phyloP scores from a whole-genome alignment of 2,888 invertebrate genomes.

The Holacanthella duospinosa region DNA sequence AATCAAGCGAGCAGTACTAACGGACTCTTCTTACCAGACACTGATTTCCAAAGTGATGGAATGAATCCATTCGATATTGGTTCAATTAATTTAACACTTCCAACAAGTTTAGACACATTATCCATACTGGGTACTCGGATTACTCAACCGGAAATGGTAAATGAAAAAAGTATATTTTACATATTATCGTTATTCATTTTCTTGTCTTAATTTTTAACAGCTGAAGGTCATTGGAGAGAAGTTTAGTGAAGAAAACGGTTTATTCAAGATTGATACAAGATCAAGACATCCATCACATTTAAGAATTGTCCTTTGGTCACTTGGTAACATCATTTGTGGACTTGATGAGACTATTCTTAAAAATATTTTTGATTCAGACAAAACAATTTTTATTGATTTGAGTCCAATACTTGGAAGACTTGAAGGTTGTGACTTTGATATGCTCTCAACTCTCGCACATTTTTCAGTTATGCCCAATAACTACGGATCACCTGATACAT shows the following conservation, averaged over 20 bases:
- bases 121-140: slow-evolving; percentile 27
- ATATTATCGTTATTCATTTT: not conserved
- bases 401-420: slow-evolving; percentile 29
- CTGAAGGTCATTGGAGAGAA: slow-evolving; percentile 31
- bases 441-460: slow-evolving; percentile 26
- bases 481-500: slow-evolving; percentile 31
- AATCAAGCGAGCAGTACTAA: slow-evolving; percentile 4
- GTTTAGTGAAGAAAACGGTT: slow-evolving; percentile 32
- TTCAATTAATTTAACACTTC: slow-evolving; percentile 26
- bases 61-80: slow-evolving; percentile 17
- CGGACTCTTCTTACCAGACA: not conserved
- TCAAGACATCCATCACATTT: slow-evolving; percentile 28
- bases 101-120: slow-evolving; percentile 24
- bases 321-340: slow-evolving; percentile 34
- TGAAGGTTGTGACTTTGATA: slow-evolving; percentile 28
- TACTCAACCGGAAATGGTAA: slow-evolving; percentile 24
- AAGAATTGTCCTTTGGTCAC: slow-evolving; percentile 27
- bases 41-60: not conserved
- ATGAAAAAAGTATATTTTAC: slow-evolving; percentile 2
- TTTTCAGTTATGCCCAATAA: slow-evolving; percentile 27
- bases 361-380: slow-evolving; percentile 32
- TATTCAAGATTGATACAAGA: slow-evolving; percentile 10
- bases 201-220: slow-evolving; percentile 20
- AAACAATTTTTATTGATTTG: slow-evolving; percentile 28
- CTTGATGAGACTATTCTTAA: slow-evolving; percentile 26